Base-by-base conservation (phyloP, 2,797 vertebrate genomes). In the Psittacula echo region DNA sequence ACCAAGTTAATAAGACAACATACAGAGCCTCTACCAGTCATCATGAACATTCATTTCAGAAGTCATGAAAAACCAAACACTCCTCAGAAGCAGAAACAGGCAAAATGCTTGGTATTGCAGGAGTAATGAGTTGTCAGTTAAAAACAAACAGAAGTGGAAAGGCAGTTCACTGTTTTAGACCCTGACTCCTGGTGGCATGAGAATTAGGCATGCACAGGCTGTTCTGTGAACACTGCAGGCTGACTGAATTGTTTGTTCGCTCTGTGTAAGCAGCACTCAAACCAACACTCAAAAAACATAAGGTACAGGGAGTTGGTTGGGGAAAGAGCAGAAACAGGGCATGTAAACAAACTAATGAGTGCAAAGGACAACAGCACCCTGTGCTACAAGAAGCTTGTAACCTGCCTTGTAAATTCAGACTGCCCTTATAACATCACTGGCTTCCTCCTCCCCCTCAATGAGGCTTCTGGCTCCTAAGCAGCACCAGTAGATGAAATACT, bases 271-370 rank as follows among this genome's bases (percentile, higher is more conserved):
- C 84, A 56, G 81, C 78, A 23, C 86, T 61, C 68, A 89, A 90
- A 89, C 0, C 1, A 87, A 27, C 47, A 2, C 62, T 73, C 82
- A 34, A 80, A 76, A 95, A 95, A 72, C 53, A 54, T 6, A 73
- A 88, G 60, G 93, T 37, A 85, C 85, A 86, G 82, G 66, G 64
- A 95, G 60, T 7, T 85, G 80, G 51, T 73, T 27, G 1, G 61
- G 72, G 71, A 89, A 71, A 64, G 60, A 86, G 66, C 61, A 81
- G 87, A 94, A 92, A 51, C 50, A 84, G 73, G 87, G 14, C 73
- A 23, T 42, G 58, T 82, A 92, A 95, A 93, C 85, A 94, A 73
- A 73, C 62, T 71, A 86, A 94, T 76, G 85, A 92, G 70, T 27
- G 37, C 87, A 94, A 94, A 86, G 67, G 92, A 70, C 82, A 84